Evolutionary conservation across 2,797 vertebrate genomes (phyloP), one percentile per base, ranked within the genome.

Genomic region (Eospalax fontanierii): DNA sequence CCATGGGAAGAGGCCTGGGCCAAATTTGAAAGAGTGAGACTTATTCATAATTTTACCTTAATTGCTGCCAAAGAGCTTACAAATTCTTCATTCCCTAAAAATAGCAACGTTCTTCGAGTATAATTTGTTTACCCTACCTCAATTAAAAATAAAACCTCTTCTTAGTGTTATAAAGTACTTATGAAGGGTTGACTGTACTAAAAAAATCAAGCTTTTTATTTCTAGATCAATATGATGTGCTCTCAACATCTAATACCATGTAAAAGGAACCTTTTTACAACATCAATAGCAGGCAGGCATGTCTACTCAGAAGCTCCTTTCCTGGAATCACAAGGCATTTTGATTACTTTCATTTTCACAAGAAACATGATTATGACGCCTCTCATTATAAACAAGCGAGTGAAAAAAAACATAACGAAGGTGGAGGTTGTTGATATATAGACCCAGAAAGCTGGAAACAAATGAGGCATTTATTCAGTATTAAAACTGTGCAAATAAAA

Each of bases 171-270:
- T 96, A 98, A 98, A 97, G 97, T 96, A 95, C 92, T 97, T 97
- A 97, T 96, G 96, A 98, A 98, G 96, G 97, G 95, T 98, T 97
- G 97, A 94, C 95, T 94, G 81, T 96, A 94, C 97, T 97, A 89
- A 96, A 97, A 97, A 96, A 95, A 97, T 95, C 94, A 97, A 97
- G 95, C 92, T 97, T 98, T 98, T 98, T 98, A 97, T 98, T 98
- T 97, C 96, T 95, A 96, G 98, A 98, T 99, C 98, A 98, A 98
- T 99, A 98, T 74, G 95, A 97, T 98, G 98, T 97, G 97, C 98
- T 98, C 96, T 98, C 94, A 97, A 96, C 96, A 96, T 98, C 97
- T 97, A 96, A 97, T 97, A 96, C 0, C 9, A 98, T 97, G 98
- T 98, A 98, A 98, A 98, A 98, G 98, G 97, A 98, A 97, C 97